These are phyloP conservation scores for Cephus sareptanus DNA, from an alignment of 2,888 invertebrate species.

Conservation along the genomic window DNA sequence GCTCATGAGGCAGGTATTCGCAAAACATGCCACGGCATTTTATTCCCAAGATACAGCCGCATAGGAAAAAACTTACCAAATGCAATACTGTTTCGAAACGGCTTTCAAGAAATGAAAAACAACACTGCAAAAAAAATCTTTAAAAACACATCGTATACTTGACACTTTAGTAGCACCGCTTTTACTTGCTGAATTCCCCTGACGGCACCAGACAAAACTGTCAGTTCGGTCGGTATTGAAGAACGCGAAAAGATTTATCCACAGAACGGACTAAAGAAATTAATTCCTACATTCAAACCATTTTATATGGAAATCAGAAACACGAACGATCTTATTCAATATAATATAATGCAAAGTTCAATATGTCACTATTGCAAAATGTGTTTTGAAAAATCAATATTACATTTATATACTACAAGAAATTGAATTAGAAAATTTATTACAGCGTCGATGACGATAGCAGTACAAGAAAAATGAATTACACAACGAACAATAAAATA, in stretches of 20 bases:
- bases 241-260: neutral
- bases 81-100: neutral
- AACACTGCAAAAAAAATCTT: neutral
- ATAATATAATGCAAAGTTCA: neutral
- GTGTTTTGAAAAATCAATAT: neutral
- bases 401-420: neutral
- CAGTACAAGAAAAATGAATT: neutral
- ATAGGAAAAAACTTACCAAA: neutral
- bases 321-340: neutral
- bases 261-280: neutral
- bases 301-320: neutral
- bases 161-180: neutral
- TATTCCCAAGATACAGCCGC: neutral
- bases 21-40: neutral
- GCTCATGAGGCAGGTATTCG: neutral
- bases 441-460: neutral
- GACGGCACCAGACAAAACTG: neutral
- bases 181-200: neutral
- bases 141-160: neutral
- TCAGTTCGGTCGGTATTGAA: neutral
- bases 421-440: neutral
- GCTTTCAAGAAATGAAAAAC: neutral
- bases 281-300: neutral
- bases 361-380: neutral
- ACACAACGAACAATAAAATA: neutral